Conservation (phyloP, 2,113 vertebrate species). For the Poecilia latipinna region DNA sequence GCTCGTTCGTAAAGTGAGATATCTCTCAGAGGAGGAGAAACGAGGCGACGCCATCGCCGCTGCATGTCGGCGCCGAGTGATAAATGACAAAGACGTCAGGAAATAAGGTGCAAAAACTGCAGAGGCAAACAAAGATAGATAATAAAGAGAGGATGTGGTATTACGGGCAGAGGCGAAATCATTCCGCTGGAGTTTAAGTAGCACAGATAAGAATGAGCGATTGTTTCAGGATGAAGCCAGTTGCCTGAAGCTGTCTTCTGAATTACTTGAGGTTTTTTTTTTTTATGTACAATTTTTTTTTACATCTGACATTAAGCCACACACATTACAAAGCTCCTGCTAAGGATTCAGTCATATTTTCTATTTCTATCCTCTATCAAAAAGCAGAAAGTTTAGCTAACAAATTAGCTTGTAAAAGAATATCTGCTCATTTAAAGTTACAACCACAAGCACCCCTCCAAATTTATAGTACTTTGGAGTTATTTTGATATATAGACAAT, state of each 20-base stretch:
- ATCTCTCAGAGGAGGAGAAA: constrained; percentile 25
- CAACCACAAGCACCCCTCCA: background rate
- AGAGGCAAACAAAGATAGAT: background rate
- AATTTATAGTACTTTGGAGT: too few species aligned
- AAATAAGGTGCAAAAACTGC: background rate
- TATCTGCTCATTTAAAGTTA: background rate
- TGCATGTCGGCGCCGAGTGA: constrained; percentile 17
- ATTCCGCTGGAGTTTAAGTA: constrained; percentile 24
- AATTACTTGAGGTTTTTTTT: background rate
- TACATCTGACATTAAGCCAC: background rate
- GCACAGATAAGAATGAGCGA: constrained; percentile 9
- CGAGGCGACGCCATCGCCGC: constrained; percentile 9
- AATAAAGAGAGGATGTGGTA: background rate
- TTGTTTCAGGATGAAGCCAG: constrained; percentile 6
- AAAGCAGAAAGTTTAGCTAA: background rate
- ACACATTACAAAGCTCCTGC: background rate
- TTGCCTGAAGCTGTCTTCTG: constrained; percentile 28
- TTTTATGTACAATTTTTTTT: background rate
- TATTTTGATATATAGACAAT: too few species aligned
- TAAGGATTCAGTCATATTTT: background rate
- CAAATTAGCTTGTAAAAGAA: background rate
- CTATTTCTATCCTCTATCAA: background rate
- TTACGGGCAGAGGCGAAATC: background rate
- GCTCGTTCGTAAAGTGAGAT: constrained; percentile 17
- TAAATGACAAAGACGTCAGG: constrained; percentile 36